Evolutionary conservation across 2,797 vertebrate genomes (phyloP).

Genomic region (Propithecus deckenii): DNA sequence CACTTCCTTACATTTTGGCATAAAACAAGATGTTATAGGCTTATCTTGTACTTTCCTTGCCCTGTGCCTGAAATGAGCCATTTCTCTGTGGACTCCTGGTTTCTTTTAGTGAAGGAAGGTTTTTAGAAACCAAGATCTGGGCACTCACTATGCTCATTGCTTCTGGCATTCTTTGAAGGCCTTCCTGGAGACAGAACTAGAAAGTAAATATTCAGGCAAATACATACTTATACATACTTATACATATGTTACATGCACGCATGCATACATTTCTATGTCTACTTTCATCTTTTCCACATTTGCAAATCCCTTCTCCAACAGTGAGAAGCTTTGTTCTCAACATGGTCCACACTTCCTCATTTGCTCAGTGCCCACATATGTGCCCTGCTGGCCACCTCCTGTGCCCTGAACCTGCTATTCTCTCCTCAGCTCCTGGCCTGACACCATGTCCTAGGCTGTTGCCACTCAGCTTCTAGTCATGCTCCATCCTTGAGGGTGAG

Average conservation of each 20-base stretch:
- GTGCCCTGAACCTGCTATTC: background rate
- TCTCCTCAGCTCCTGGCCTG: background rate
- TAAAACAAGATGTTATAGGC: background rate
- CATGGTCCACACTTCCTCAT: background rate
- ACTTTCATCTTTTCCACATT: background rate
- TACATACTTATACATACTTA: background rate
- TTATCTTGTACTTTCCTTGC: background rate
- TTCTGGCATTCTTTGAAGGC: background rate
- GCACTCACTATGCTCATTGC: background rate
- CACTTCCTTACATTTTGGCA: background rate
- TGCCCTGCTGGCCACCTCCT: background rate
- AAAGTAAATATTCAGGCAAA: background rate
- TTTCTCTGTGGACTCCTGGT: background rate
- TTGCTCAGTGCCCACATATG: background rate
- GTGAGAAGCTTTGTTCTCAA: background rate
- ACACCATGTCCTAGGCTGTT: background rate
- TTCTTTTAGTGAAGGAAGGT: background rate
- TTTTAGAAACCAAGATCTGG: background rate
- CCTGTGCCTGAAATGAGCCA: background rate
- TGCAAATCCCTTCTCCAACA: background rate
- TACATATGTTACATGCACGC: background rate
- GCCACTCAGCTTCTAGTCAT: background rate
- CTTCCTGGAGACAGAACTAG: background rate
- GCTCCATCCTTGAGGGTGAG: background rate
- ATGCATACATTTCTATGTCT: background rate